phyloP scores from a whole-genome alignment of 2,797 vertebrate species.

The Serranus cabrilla region DNA sequence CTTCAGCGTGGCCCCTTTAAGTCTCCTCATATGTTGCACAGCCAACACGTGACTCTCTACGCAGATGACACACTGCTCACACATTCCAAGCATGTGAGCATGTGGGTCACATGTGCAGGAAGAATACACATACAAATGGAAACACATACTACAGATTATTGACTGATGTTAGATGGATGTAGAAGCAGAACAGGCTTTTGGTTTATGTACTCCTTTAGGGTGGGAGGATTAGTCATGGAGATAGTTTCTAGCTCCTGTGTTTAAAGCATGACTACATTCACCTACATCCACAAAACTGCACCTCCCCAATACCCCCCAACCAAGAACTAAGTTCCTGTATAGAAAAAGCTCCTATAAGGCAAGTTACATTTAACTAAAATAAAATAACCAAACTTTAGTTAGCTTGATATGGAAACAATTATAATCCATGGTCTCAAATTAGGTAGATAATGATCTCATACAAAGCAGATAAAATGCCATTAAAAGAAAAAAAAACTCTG shows the following conservation, averaged over 20 bases:
- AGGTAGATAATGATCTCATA: too few species aligned
- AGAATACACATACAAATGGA: background rate
- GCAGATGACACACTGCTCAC: background rate
- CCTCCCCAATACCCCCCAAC: background rate
- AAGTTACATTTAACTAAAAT: too few species aligned
- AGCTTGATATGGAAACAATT: too few species aligned
- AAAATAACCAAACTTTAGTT: too few species aligned
- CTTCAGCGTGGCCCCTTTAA: constrained; percentile 41
- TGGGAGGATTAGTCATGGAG: constrained; percentile 16
- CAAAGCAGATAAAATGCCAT: too few species aligned
- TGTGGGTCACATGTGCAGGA: background rate
- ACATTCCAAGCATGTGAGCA: constrained; percentile 6
- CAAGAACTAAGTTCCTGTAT: too few species aligned
- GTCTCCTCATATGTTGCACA: constrained; percentile 27
- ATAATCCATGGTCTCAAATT: too few species aligned
- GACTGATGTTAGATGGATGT: background rate
- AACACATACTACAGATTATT: background rate
- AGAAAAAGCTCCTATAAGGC: too few species aligned
- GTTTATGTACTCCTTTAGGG: background rate
- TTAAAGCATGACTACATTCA: background rate
- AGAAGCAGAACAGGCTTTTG: background rate
- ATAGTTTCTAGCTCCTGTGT: constrained; percentile 14
- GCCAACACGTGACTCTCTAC: constrained; percentile 41
- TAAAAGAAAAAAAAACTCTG: too few species aligned
- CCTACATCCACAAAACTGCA: too few species aligned